Percentiles rank a stretch among this genome's conserved stretches.
phyloP scores from a whole-genome alignment of 1,140 invertebrate genomes.

The Euwallacea similis region DNA sequence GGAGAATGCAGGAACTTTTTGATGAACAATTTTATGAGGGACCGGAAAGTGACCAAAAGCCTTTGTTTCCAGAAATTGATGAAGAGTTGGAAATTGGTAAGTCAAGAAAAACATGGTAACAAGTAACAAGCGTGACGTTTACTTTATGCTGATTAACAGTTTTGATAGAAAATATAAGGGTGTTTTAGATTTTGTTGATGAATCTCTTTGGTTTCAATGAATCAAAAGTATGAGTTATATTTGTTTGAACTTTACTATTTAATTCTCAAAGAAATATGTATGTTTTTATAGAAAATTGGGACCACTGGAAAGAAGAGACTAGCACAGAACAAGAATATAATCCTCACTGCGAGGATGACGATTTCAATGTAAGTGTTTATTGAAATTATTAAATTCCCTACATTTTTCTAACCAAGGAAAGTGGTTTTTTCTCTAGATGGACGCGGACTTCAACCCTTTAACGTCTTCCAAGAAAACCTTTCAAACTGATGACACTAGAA shows the following conservation, averaged over 20 bases:
- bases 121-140: neutral
- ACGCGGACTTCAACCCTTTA: constrained; percentile 78
- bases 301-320: constrained; percentile 61
- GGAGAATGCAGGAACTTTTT: constrained; percentile 84
- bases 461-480: constrained; percentile 47
- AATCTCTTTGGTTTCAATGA: too few species aligned
- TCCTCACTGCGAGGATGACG: constrained; percentile 74
- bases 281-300: constrained; percentile 72
- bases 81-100: constrained; percentile 69
- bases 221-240: too few species aligned
- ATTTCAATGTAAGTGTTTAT: constrained; percentile 69
- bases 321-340: constrained; percentile 47
- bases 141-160: too few species aligned
- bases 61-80: constrained; percentile 79
- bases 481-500: constrained; percentile 63
- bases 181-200: too few species aligned
- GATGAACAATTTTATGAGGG: constrained; percentile 83
- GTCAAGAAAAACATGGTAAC: constrained; percentile 2
- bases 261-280: constrained; percentile 15
- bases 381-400: neutral
- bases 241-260: too few species aligned
- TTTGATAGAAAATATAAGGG: too few species aligned
- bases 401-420: too few species aligned
- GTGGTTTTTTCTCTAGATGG: constrained; percentile 67
- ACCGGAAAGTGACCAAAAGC: constrained; percentile 72